Evolutionary conservation across 2,113 vertebrate genomes (phyloP).

Genomic region (Sylvietta virens): DNA sequence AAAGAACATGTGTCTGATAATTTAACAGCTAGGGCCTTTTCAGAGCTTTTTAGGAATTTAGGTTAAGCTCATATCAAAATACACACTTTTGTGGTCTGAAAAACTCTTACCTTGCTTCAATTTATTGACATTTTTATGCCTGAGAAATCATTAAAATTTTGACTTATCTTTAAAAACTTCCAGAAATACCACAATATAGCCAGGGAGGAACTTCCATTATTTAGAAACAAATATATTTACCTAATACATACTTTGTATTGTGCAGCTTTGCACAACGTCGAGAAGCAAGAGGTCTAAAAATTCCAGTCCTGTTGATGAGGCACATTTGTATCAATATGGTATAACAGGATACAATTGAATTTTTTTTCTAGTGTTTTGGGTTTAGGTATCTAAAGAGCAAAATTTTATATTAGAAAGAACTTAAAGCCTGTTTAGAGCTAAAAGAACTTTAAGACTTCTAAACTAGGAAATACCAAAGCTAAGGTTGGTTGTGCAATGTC

Average conservation of each 20-base stretch:
- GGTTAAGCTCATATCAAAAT: not conserved
- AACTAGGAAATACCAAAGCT: not conserved
- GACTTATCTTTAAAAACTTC: not conserved
- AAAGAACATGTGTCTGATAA: not conserved
- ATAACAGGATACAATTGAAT: not conserved
- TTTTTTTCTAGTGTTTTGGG: not conserved
- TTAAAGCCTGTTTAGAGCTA: not conserved
- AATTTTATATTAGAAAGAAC: not conserved
- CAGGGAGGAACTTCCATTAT: not conserved
- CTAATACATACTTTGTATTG: not conserved
- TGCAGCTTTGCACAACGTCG: not conserved
- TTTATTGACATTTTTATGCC: not conserved
- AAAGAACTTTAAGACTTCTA: not conserved
- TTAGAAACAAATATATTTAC: not conserved
- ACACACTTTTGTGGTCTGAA: not conserved
- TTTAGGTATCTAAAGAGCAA: not conserved
- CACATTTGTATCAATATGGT: not conserved
- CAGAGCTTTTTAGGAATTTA: not conserved
- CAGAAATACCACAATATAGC: not conserved
- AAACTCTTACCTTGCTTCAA: not conserved
- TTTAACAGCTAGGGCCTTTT: not conserved
- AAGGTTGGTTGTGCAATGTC: not conserved
- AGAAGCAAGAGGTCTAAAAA: not conserved
- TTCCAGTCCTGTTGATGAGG: not conserved
- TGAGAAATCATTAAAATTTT: not conserved